Conservation (phyloP, 2,888 invertebrate species). For the Ellobium chinense region DNA sequence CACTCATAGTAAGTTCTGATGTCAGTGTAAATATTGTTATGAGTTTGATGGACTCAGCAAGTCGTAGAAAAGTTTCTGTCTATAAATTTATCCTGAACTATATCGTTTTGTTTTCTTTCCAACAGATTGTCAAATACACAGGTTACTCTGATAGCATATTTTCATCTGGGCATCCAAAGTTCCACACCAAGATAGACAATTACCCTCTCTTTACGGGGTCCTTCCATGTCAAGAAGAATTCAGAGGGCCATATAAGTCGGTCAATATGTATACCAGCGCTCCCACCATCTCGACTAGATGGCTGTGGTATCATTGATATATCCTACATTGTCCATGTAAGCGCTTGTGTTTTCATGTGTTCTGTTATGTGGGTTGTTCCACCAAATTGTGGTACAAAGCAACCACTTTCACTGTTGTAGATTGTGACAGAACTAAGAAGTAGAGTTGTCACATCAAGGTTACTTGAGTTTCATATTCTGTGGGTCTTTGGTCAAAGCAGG, state of each 20-base stretch:
- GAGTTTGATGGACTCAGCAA: too few relatives aligned
- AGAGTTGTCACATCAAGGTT: too few relatives aligned
- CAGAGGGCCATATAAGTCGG: slow-evolving; percentile 92
- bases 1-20: too few relatives aligned
- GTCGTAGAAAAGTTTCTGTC: too few relatives aligned
- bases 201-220: slow-evolving; percentile 86
- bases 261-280: slow-evolving; percentile 94
- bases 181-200: slow-evolving; percentile 65
- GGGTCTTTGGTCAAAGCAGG: too few relatives aligned
- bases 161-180: slow-evolving; percentile 83
- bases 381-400: too few relatives aligned
- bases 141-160: slow-evolving; percentile 64
- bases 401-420: too few relatives aligned
- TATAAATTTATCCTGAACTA: too few relatives aligned
- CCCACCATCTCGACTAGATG: slow-evolving; percentile 95
- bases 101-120: too few relatives aligned
- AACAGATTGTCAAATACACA: slow-evolving; percentile 64
- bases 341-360: neutral
- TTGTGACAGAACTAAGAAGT: too few relatives aligned
- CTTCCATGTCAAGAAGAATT: slow-evolving; percentile 89
- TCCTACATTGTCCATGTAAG: slow-evolving; percentile 83
- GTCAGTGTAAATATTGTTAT: too few relatives aligned
- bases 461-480: too few relatives aligned
- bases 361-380: neutral
- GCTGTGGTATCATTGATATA: slow-evolving; percentile 95